These are phyloP conservation scores for Diadromus collaris DNA, from an alignment of 2,888 invertebrate species.

Conservation along the genomic window DNA sequence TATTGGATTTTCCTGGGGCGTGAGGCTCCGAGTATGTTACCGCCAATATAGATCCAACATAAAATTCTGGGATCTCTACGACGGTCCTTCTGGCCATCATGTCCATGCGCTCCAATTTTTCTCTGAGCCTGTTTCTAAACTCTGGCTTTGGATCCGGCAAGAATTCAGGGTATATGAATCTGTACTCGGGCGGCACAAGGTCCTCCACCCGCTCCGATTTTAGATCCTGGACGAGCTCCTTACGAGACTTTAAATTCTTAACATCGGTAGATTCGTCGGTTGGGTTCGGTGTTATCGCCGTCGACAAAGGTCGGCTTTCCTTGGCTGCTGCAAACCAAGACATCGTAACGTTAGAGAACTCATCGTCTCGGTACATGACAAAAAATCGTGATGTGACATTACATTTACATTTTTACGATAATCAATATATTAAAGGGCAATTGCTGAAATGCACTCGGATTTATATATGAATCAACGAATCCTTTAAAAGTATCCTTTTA, in stretches of 20 bases:
- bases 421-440: slow-evolving; percentile 1
- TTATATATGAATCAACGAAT: slow-evolving; percentile 1
- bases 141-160: slow-evolving; percentile 91
- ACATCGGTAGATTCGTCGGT: slow-evolving; percentile 17
- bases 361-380: too few relatives aligned
- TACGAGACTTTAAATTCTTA: not conserved
- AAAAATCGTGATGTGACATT: not conserved
- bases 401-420: not conserved
- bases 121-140: slow-evolving; percentile 90
- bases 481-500: not conserved
- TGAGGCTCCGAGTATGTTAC: slow-evolving; percentile 94
- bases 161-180: slow-evolving; percentile 94
- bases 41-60: slow-evolving; percentile 96
- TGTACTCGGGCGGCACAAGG: slow-evolving; percentile 81
- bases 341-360: slow-evolving; percentile 34
- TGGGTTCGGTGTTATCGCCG: slow-evolving; percentile 23
- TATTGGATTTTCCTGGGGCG: slow-evolving; percentile 90
- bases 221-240: slow-evolving; percentile 28
- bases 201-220: slow-evolving; percentile 43
- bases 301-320: slow-evolving; percentile 57
- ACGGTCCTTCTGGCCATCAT: slow-evolving; percentile 93
- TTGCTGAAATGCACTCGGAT: not conserved
- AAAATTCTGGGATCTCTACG: slow-evolving; percentile 98
- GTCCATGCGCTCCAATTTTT: slow-evolving; percentile 94
- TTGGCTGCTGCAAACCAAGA: slow-evolving; percentile 36